Conservation (phyloP, 2,888 invertebrate genomes). For the Lasioglossum oenotherae region DNA sequence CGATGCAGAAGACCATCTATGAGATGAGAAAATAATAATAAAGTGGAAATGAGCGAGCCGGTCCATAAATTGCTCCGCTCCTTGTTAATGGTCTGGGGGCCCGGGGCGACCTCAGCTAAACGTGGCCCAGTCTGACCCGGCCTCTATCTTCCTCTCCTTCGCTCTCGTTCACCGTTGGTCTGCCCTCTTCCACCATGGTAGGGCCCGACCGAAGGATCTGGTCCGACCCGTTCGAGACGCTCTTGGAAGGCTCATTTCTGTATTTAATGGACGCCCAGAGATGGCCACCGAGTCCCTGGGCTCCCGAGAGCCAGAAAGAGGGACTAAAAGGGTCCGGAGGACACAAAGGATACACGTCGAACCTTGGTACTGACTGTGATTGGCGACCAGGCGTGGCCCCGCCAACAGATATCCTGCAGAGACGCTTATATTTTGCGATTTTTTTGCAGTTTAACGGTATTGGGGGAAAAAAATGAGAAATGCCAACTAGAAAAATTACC, state of each 20-base stretch:
- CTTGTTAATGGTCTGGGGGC: constrained; percentile 84
- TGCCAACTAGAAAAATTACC: not conserved
- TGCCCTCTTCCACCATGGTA: constrained; percentile 58
- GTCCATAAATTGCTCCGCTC: constrained; percentile 84
- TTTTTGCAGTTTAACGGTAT: not conserved
- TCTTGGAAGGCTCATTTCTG: constrained; percentile 81
- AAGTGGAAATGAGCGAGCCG: constrained; percentile 83
- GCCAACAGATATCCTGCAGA: constrained; percentile 66
- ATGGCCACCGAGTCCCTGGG: constrained; percentile 79
- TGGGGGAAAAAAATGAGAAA: not conserved
- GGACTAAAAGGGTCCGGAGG: constrained; percentile 70
- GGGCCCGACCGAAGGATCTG: constrained; percentile 72
- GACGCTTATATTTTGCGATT: constrained; percentile 21
- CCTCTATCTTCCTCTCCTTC: constrained; percentile 61
- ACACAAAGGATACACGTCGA: constrained; percentile 80
- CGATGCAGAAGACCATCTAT: constrained; percentile 81
- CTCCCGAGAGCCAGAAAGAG: constrained; percentile 69
- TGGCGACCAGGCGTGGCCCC: constrained; percentile 80
- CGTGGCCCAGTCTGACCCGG: constrained; percentile 81
- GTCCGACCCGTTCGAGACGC: constrained; percentile 78
- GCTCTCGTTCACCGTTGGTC: constrained; percentile 48
- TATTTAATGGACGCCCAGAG: constrained; percentile 82
- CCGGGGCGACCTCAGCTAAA: constrained; percentile 82
- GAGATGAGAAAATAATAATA: constrained; percentile 84
- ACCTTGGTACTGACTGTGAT: constrained; percentile 74